Conservation (phyloP, 2,113 vertebrate genomes). For the Thalassoma bifasciatum region DNA sequence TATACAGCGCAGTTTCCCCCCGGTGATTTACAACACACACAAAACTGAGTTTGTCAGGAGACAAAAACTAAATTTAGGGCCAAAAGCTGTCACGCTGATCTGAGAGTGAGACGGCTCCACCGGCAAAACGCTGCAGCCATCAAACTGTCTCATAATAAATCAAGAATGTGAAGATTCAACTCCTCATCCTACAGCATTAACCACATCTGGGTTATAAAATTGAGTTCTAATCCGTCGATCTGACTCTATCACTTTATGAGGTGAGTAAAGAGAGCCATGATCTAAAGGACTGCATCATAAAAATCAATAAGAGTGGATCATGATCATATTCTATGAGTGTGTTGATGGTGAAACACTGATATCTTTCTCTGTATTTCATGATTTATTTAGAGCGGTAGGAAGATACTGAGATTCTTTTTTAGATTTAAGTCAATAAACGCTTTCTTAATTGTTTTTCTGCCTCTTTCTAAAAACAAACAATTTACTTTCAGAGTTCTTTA, state of each 20-base stretch:
- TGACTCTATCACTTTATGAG: neutral
- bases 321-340: too few species aligned
- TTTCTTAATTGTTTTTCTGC: too few species aligned
- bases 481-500: too few species aligned
- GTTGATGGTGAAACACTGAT: too few species aligned
- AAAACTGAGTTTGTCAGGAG: neutral
- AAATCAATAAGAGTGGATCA: constrained; percentile 38
- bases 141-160: neutral
- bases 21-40: constrained; percentile 7
- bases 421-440: too few species aligned
- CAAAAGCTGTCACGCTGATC: constrained; percentile 7
- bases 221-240: neutral
- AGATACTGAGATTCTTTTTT: too few species aligned
- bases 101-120: neutral
- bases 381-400: too few species aligned
- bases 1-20: constrained; percentile 1
- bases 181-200: neutral
- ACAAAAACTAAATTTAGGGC: constrained; percentile 12
- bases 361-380: too few species aligned
- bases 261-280: neutral
- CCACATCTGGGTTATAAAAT: neutral
- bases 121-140: neutral
- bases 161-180: neutral
- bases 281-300: constrained; percentile 5
- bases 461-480: too few species aligned